A percentile compares a stretch with the other conserved stretches of the same genome.
Evolutionary conservation across 1,140 invertebrate species (phyloP).

Genomic region (Lasioglossum baleicum): DNA sequence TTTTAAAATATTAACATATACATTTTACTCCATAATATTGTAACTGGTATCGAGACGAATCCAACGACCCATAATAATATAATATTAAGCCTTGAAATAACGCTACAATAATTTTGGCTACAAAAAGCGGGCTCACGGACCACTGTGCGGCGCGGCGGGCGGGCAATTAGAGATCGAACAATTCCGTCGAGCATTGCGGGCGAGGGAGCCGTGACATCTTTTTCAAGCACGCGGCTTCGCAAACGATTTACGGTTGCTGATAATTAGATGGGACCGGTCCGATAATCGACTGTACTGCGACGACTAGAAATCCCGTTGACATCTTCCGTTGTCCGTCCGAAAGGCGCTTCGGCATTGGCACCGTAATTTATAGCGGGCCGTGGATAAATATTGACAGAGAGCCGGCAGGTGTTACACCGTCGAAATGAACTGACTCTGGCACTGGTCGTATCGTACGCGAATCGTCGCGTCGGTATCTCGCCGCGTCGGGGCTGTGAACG

Average conservation of each 20-base stretch:
- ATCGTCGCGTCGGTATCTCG: neutral
- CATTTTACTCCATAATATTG: no score
- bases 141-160: no score
- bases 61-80: no score
- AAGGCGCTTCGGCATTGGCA: neutral
- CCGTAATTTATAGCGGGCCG: neutral
- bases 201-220: neutral
- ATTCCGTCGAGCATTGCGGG: neutral
- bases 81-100: no score
- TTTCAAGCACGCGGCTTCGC: neutral
- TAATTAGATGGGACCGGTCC: neutral
- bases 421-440: neutral
- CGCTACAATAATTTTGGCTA: no score
- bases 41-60: no score
- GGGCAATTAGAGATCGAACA: neutral
- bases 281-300: neutral
- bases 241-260: neutral
- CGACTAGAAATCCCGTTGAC: neutral
- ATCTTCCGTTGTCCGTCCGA: neutral
- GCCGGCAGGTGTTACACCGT: neutral
- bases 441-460: neutral
- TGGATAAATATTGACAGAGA: slow-evolving; percentile 7
- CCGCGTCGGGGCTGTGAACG: neutral
- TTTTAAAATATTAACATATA: no score
- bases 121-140: no score